Percentiles rank a stretch among this genome's conserved stretches.
These are phyloP conservation scores for Cydia pomonella DNA, from an alignment of 1,140 invertebrate species.

Conservation along the genomic window DNA sequence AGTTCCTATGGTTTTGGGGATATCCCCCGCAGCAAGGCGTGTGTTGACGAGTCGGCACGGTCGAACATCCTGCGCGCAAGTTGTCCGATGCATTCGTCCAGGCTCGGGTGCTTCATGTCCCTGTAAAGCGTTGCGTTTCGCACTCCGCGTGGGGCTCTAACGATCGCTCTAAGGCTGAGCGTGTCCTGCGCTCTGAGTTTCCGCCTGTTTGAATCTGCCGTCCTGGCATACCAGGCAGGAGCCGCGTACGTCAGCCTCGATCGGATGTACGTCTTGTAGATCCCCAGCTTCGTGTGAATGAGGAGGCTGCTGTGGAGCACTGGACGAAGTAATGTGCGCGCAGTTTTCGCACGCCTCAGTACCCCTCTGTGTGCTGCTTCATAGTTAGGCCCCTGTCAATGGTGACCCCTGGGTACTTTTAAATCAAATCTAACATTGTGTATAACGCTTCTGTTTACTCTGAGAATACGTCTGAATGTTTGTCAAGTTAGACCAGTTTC, in stretches of 20 bases:
- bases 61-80: slow-evolving; percentile 26
- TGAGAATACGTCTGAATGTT: no score
- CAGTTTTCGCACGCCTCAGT: background rate
- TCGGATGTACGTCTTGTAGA: slow-evolving; percentile 17
- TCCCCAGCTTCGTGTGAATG: slow-evolving; percentile 16
- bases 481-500: no score
- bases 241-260: slow-evolving; percentile 9
- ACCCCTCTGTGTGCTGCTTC: background rate
- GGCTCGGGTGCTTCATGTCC: background rate
- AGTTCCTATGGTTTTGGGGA: no score
- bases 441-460: no score
- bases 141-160: background rate
- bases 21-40: background rate
- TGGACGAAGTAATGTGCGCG: background rate
- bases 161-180: background rate
- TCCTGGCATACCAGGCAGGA: slow-evolving; percentile 9
- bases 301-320: background rate
- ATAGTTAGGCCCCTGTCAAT: slow-evolving; percentile 1
- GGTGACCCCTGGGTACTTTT: slow-evolving; percentile 18
- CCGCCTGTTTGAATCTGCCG: no score
- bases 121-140: background rate
- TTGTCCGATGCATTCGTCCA: slow-evolving; percentile 20
- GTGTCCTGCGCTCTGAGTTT: background rate
- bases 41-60: background rate
- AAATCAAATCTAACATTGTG: no score